These are phyloP conservation scores for Alosa alosa DNA, from an alignment of 2,113 vertebrate species.

Conservation along the genomic window DNA sequence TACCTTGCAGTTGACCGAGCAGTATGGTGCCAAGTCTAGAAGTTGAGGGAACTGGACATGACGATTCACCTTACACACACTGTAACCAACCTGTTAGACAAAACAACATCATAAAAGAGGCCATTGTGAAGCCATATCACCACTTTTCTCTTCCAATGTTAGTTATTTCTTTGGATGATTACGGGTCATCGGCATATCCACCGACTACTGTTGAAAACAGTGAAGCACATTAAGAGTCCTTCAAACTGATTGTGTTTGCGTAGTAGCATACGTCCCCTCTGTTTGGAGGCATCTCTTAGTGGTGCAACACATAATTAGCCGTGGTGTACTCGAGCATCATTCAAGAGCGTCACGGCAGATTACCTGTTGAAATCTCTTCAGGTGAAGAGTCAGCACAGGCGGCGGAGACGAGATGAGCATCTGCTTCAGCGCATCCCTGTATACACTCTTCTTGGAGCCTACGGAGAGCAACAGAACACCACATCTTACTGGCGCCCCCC, in stretches of 20 bases:
- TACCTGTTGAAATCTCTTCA: slow-evolving; percentile 97
- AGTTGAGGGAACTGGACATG: slow-evolving; percentile 88
- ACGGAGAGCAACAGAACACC: neutral
- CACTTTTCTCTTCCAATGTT: neutral
- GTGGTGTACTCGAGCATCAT: neutral
- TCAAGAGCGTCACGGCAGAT: slow-evolving; percentile 7
- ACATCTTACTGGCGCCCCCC: neutral
- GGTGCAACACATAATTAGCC: neutral
- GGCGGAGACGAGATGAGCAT: slow-evolving; percentile 91
- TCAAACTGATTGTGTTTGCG: slow-evolving; percentile 5
- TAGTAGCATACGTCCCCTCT: neutral
- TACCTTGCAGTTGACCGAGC: slow-evolving; percentile 90
- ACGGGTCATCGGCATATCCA: neutral
- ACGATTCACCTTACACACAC: slow-evolving; percentile 88
- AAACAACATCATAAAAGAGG: neutral
- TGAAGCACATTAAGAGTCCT: slow-evolving; percentile 6
- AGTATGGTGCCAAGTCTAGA: slow-evolving; percentile 92
- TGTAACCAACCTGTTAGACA: slow-evolving; percentile 79
- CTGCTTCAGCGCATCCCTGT: slow-evolving; percentile 93
- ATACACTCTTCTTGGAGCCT: slow-evolving; percentile 82
- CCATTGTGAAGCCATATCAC: neutral
- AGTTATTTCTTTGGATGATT: neutral
- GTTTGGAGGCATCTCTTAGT: neutral
- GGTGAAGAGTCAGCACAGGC: slow-evolving; percentile 89
- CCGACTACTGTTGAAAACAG: neutral